phyloP scores from a whole-genome alignment of 2,888 invertebrate species.

The Silvanus unidentatus region DNA sequence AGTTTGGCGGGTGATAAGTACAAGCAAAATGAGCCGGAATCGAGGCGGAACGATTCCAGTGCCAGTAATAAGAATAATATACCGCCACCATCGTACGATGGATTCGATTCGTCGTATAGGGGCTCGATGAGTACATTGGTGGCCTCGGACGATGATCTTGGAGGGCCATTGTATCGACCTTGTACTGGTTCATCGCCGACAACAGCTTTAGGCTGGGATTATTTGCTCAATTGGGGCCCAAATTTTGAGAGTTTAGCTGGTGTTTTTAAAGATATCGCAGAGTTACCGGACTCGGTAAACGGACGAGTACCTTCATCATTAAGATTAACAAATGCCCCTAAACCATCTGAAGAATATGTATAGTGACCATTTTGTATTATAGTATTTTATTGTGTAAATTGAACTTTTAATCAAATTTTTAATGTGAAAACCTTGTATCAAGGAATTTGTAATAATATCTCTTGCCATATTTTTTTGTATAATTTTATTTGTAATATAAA shows the following conservation, averaged over 20 bases:
- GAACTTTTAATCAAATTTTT: slow-evolving; percentile 23
- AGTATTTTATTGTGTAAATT: slow-evolving; percentile 5
- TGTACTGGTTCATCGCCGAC: slow-evolving; percentile 71
- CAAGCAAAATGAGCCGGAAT: slow-evolving; percentile 40
- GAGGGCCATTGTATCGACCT: slow-evolving; percentile 72
- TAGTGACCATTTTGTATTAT: slow-evolving; percentile 43
- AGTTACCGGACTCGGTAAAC: slow-evolving; percentile 78
- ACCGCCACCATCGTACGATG: slow-evolving; percentile 77
- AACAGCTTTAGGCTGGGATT: slow-evolving; percentile 87
- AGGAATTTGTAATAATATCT: slow-evolving; percentile 35
- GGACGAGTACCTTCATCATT: slow-evolving; percentile 68
- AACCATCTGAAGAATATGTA: slow-evolving; percentile 88
- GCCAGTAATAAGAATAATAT: slow-evolving; percentile 56
- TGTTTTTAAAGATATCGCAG: slow-evolving; percentile 94
- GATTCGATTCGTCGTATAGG: slow-evolving; percentile 89
- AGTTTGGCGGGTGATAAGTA: slow-evolving; percentile 75
- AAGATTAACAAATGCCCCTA: slow-evolving; percentile 72
- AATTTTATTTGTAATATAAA: slow-evolving; percentile 17
- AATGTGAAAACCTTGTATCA: slow-evolving; percentile 39
- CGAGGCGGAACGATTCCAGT: slow-evolving; percentile 38
- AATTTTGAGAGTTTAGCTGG: slow-evolving; percentile 93
- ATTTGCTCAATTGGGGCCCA: slow-evolving; percentile 91
- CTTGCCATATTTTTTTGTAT: slow-evolving; percentile 42
- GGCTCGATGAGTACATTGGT: slow-evolving; percentile 90
- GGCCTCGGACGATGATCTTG: slow-evolving; percentile 87